These are phyloP conservation scores for Coendou prehensilis DNA, from an alignment of 2,797 vertebrate genomes.

Conservation along the genomic window DNA sequence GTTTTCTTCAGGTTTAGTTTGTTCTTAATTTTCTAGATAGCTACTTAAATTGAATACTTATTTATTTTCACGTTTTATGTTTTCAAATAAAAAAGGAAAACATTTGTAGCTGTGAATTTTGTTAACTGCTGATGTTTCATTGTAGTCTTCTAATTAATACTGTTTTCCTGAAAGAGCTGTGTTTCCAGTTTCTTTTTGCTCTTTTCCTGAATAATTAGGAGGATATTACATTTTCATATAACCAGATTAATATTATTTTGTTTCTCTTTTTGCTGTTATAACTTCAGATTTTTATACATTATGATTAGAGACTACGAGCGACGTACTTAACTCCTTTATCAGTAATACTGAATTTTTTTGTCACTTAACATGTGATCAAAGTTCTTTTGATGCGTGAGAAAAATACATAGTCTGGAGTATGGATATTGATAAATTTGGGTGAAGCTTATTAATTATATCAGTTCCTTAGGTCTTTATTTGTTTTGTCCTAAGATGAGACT, in stretches of 20 bases:
- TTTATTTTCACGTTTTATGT: conserved; percentile 47
- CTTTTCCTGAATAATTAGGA: conserved; percentile 22
- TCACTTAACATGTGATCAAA: not conserved
- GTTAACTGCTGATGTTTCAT: conserved; percentile 28
- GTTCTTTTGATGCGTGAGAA: conserved; percentile 63
- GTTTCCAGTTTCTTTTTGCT: not conserved
- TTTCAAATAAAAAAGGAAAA: conserved; percentile 52
- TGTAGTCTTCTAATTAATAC: not conserved
- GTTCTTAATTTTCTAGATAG: conserved; percentile 1
- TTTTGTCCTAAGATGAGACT: not conserved
- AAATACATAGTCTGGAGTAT: not conserved
- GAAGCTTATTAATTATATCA: not conserved
- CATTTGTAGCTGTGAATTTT: not conserved
- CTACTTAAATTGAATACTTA: conserved; percentile 12
- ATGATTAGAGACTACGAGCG: not conserved
- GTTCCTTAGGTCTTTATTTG: not conserved
- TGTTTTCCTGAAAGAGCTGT: not conserved
- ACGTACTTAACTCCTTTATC: conserved; percentile 12
- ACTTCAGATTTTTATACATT: not conserved
- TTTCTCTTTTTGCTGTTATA: conserved; percentile 52
- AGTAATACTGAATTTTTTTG: not conserved
- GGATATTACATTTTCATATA: not conserved
- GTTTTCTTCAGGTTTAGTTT: conserved; percentile 39
- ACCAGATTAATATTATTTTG: conserved; percentile 44
- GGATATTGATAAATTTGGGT: not conserved